Conservation (phyloP, 2,888 invertebrate species). For the Norana najaformis region DNA sequence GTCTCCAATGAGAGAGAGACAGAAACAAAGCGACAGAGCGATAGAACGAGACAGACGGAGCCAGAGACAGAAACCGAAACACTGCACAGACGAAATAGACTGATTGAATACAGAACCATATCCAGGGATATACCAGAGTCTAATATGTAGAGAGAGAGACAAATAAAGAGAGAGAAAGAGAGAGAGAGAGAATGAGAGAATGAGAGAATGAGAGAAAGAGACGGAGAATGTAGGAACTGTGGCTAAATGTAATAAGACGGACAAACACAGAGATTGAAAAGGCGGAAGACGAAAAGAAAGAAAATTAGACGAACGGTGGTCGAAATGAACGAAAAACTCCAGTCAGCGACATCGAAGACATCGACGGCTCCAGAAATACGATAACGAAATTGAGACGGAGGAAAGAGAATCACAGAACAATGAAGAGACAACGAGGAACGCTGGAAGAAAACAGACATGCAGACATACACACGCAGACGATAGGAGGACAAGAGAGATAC, state of each 20-base stretch:
- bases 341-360: neutral
- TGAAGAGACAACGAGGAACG: neutral
- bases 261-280: no score
- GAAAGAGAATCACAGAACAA: neutral
- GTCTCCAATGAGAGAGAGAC: neutral
- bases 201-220: no score
- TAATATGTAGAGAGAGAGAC: neutral
- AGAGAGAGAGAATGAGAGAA: no score
- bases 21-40: neutral
- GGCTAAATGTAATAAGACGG: no score
- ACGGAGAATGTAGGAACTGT: no score
- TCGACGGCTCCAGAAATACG: neutral
- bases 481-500: neutral
- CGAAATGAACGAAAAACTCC: neutral
- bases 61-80: neutral
- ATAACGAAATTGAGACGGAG: neutral
- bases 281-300: no score
- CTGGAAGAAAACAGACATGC: no score
- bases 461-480: no score
- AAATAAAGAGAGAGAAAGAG: no score
- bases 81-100: neutral
- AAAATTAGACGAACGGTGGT: no score
- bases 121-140: neutral
- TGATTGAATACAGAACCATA: neutral
- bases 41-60: neutral